Base-by-base conservation (phyloP, 2,888 invertebrate genomes). In the Venustoraphidia nigricollis region DNA sequence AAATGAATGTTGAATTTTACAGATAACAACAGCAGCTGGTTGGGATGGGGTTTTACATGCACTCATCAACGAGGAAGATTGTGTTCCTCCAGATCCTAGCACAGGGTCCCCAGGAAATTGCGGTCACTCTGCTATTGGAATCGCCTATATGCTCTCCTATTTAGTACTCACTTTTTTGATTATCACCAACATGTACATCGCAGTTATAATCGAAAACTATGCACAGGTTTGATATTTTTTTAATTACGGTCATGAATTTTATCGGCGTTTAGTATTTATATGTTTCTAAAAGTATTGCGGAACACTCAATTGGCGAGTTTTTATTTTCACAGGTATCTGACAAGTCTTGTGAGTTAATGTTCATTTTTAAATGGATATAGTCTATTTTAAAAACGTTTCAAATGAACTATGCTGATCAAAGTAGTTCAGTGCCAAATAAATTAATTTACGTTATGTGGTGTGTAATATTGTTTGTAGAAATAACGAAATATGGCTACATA, bases 131-230 rank as follows among this genome's bases (percentile, higher is more conserved):
- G 88, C 89, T 54, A 87, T 94, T 62, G 97, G 94, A 61, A 94
- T 95, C 64, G 85, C 92, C 54, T 97, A 87, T 72, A 77, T 97
- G 61, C 83, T 95, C 58, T 87, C 92, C 65, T 97, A 97, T 70
- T 80, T 97, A 66, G 92, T 97, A 65, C 94, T 97, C 70, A 94
- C 92, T 66, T 97, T 96, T 73, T 81, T 97, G 62, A 95, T 97
- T 69, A 92, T 96, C 62, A 95, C 96, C 72, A 97, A 97, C 82
- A 96, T 97, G 96, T 96, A 96, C 79, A 97, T 97, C 72, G 96
- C 96, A 64, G 96, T 97, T 69, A 97, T 97, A 69, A 82, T 97
- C 72, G 96, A 96, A 73, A 97, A 97, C 71, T 97, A 96, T 73
- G 94, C 93, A 57, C 93, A 92, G 60, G 57, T 55, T 49, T 41